Percentiles rank a stretch among this genome's conserved stretches.
These are phyloP conservation scores for Dioctria linearis DNA, from an alignment of 2,888 invertebrate species.

Conservation along the genomic window DNA sequence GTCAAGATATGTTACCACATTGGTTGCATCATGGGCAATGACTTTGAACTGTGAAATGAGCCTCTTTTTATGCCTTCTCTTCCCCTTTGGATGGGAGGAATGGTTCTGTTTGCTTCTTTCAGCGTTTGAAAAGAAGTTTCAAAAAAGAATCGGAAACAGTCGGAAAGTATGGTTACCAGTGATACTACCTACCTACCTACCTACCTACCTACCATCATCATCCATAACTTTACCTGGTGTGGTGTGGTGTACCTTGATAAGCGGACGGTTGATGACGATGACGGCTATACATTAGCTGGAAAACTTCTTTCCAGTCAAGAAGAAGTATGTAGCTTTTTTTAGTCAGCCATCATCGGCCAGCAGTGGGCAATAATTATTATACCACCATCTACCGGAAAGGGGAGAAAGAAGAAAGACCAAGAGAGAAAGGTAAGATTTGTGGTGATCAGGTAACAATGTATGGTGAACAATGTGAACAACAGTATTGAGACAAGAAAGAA, in stretches of 20 bases:
- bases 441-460: background rate
- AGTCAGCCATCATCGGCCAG: background rate
- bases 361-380: background rate
- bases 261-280: conserved; percentile 22
- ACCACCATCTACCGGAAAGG: conserved; percentile 15
- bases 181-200: no score
- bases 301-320: conserved; percentile 14
- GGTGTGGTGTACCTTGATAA: conserved; percentile 10
- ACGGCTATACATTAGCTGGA: conserved; percentile 16
- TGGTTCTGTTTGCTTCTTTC: conserved; percentile 49
- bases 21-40: conserved; percentile 72
- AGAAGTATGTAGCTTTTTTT: background rate
- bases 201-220: no score
- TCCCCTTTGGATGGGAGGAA: conserved; percentile 54
- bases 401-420: conserved; percentile 41
- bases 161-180: background rate
- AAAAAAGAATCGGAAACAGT: conserved; percentile 34
- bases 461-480: background rate
- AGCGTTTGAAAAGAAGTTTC: conserved; percentile 42
- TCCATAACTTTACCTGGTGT: no score
- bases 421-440: conserved; percentile 28
- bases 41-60: conserved; percentile 70
- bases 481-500: background rate
- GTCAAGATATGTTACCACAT: conserved; percentile 67
- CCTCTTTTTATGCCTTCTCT: conserved; percentile 71